phyloP scores from a whole-genome alignment of 1,140 invertebrate genomes.

The Steinernema feltiae region DNA sequence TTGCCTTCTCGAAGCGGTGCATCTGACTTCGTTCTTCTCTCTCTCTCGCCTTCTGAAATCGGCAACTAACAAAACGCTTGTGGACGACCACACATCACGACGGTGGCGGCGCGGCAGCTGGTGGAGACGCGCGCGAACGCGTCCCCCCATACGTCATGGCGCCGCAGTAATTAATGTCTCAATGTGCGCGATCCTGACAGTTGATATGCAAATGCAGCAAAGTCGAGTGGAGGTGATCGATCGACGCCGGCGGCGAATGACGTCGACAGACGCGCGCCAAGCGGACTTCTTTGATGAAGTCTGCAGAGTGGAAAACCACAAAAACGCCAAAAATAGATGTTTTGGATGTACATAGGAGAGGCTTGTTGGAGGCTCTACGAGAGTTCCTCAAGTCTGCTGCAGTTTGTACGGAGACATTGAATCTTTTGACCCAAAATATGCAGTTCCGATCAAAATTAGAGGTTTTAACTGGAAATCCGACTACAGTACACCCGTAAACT shows the following conservation, averaged over 20 bases:
- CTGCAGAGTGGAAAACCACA: no score
- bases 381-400: not conserved
- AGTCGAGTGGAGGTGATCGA: not conserved
- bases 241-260: not conserved
- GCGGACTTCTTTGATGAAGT: no score
- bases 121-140: not conserved
- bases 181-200: not conserved
- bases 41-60: not conserved
- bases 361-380: no score
- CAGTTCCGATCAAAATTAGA: no score
- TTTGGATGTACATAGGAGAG: no score
- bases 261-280: no score
- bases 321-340: no score
- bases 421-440: no score
- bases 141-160: not conserved
- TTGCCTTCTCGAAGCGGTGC: not conserved
- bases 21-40: not conserved
- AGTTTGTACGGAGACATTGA: not conserved
- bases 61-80: not conserved
- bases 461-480: no score
- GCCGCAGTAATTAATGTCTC: constrained; percentile 4
- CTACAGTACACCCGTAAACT: no score
- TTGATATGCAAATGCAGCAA: constrained; percentile 8
- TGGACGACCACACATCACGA: not conserved
- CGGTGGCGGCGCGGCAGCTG: not conserved